Base-by-base conservation (phyloP, 1,140 invertebrate species). In the Drosophila takahashii region DNA sequence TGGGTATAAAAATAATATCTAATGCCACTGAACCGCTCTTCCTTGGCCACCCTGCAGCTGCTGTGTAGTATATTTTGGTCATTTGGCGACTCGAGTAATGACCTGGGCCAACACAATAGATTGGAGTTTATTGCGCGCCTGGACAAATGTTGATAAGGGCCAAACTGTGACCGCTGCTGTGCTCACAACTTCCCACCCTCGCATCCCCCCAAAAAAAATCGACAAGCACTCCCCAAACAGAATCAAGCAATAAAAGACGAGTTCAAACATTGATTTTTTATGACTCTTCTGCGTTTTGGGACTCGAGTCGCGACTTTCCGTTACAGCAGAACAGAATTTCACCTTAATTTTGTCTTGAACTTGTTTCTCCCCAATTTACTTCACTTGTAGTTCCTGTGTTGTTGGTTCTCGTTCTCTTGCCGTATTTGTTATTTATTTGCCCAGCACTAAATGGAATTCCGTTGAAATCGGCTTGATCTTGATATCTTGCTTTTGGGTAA, bases 381-480 rank as follows among this genome's bases (percentile, higher is more conserved):
- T 67, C 6, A 37, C 26, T 37, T 41, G 39, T 29, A 53, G 48
- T 47, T 65, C 26, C 36, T 52, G 45, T 52, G 45, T 42, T 71
- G 36, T 27, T 39, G 22, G 22, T 67, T 62, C n/a, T 65, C 16
- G 22, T 67, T 62, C n/a, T 65, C 16, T 48, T 57, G 62, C 26
- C 26, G 51, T 56, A 56, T 66, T 44, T 73, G 50, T 57, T 70
- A 60, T 72, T 73, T 74, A 73, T 74, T 74, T 74, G 26, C 22
- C 71, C 67, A 53, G 70, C 71, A 62, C 71, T 50, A 74, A 74
- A 74, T 54, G 71, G 37, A 72, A 64, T 74, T 74, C 70, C 45
- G 42, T 74, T 64, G 71, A 74, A 67, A 74, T 74, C 70, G 71
- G 69, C 70, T 74, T 74, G 50, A 74, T 74, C 71, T 74, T 74